These are phyloP conservation scores for Conus ventricosus DNA, from an alignment of 1,140 invertebrate genomes.

Conservation along the genomic window DNA sequence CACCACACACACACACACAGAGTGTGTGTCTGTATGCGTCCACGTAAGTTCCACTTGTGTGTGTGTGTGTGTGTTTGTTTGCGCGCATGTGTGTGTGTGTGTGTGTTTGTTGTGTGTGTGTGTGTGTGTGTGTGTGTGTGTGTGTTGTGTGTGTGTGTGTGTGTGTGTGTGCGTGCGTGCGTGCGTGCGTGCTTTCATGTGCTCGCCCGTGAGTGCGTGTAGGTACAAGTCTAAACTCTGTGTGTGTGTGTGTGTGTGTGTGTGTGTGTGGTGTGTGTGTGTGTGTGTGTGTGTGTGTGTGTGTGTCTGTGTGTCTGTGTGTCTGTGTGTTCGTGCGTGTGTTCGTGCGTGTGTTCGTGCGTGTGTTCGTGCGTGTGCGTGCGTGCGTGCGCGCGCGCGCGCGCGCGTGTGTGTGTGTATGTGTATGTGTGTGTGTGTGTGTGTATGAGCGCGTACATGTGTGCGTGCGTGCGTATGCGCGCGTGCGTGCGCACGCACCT, in stretches of 20 bases:
- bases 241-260: too few relatives aligned
- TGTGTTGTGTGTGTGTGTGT: too few relatives aligned
- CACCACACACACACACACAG: neutral
- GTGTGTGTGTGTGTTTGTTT: too few relatives aligned
- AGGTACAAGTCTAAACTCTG: too few relatives aligned
- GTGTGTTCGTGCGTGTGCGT: neutral
- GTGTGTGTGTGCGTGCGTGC: neutral
- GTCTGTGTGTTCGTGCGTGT: neutral
- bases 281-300: too few relatives aligned
- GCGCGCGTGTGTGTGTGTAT: neutral
- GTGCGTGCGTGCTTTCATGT: neutral
- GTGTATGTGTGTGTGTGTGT: neutral
- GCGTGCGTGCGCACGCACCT: neutral
- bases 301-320: too few relatives aligned
- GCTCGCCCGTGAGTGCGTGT: neutral
- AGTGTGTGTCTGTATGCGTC: neutral
- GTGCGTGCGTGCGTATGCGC: neutral
- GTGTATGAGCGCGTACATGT: neutral
- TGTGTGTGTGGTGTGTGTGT: too few relatives aligned
- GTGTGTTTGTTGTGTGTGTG: too few relatives aligned
- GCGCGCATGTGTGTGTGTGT: too few relatives aligned
- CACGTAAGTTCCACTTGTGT: neutral
- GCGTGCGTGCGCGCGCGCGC: neutral
- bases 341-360: neutral
- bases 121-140: too few relatives aligned